Evolutionary conservation across 2,797 vertebrate genomes (phyloP).

Genomic region (Otolemur crassicaudatus): DNA sequence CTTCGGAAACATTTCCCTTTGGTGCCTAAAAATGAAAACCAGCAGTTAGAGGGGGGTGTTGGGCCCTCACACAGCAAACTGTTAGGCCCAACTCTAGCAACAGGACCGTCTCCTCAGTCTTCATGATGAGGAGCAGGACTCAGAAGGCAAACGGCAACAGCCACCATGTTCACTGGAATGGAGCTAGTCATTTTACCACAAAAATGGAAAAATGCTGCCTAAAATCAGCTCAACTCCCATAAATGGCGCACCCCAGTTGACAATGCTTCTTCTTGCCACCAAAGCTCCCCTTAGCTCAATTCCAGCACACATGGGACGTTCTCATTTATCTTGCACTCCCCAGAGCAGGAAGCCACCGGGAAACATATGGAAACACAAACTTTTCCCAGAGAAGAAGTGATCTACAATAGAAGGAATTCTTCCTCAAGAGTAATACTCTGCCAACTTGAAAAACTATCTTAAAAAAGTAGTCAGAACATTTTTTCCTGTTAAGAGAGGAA

Average conservation of each 20-base stretch:
- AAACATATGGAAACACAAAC: conserved; percentile 38
- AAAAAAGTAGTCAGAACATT: not conserved
- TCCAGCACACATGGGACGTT: not conserved
- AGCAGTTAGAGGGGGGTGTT: not conserved
- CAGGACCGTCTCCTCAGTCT: not conserved
- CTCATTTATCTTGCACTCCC: conserved; percentile 19
- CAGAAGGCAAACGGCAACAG: conserved; percentile 48
- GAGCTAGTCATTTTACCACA: conserved; percentile 84
- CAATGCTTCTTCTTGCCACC: conserved; percentile 58
- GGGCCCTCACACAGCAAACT: fast-evolving
- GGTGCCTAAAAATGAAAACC: conserved; percentile 33
- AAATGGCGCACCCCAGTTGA: conserved; percentile 70
- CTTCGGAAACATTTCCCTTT: conserved; percentile 2
- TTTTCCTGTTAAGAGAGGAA: not conserved
- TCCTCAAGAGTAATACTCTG: not conserved
- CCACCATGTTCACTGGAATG: conserved; percentile 79
- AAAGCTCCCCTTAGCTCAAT: conserved; percentile 68
- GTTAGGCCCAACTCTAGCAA: not conserved
- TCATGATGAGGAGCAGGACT: conserved; percentile 25
- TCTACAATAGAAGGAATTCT: not conserved
- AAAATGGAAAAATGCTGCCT: conserved; percentile 82
- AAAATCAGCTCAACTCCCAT: conserved; percentile 79
- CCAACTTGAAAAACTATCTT: conserved; percentile 39
- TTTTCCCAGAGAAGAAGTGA: conserved; percentile 58
- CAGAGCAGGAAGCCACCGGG: conserved; percentile 61